phyloP scores from a whole-genome alignment of 2,113 vertebrate genomes.

The Aegotheles bennettii region DNA sequence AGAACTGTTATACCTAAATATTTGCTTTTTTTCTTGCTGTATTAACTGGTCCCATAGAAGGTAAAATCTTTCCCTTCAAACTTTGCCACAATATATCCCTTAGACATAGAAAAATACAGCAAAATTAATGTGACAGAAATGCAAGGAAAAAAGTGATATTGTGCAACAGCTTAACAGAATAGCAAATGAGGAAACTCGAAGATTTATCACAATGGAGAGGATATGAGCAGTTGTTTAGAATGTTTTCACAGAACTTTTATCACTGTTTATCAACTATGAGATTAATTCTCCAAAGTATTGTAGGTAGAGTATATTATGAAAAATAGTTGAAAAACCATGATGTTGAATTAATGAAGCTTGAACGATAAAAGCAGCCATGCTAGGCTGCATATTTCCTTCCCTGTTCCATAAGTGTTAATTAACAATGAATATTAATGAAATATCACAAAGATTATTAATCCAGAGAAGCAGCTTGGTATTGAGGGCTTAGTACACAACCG shows the following conservation, averaged over 20 bases:
- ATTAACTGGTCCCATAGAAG: not conserved
- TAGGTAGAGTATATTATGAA: not conserved
- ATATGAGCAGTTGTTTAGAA: not conserved
- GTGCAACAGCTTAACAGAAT: not conserved
- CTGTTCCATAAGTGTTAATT: slow-evolving; percentile 4
- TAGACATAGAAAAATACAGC: not conserved
- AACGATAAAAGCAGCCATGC: not conserved
- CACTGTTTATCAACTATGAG: not conserved
- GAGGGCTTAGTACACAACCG: not conserved
- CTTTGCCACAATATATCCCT: not conserved
- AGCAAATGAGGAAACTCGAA: not conserved
- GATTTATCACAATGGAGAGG: not conserved
- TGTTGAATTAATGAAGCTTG: not conserved
- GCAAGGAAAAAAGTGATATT: not conserved
- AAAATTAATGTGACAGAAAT: not conserved
- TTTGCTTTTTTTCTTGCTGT: not conserved
- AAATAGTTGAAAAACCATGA: not conserved
- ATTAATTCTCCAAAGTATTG: not conserved
- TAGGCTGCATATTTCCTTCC: not conserved
- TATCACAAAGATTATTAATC: not conserved
- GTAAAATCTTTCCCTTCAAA: not conserved
- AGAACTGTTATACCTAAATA: not conserved
- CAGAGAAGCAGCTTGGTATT: not conserved
- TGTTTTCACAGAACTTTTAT: not conserved
- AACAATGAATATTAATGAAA: slow-evolving; percentile 42